Evolutionary conservation across 2,113 vertebrate species (phyloP).

Genomic region (Dicrurus megarhynchus): DNA sequence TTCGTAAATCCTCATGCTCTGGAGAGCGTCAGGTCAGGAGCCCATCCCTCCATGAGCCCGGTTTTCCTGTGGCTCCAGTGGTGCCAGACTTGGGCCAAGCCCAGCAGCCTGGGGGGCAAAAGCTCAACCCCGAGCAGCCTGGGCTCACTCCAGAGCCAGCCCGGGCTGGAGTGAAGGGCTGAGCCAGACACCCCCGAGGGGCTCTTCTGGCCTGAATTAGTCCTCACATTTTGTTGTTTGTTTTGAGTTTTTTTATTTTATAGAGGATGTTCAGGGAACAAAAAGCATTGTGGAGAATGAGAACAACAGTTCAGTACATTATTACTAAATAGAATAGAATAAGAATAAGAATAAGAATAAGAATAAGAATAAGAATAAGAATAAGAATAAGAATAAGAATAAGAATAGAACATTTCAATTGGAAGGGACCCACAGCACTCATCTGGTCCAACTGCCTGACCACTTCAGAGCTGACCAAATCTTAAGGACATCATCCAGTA

Average conservation of each 20-base stretch:
- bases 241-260: neutral
- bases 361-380: neutral
- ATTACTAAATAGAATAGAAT: neutral
- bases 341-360: neutral
- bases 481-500: neutral
- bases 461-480: neutral
- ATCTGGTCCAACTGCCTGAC: neutral
- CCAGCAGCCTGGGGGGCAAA: neutral
- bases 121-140: fast-evolving
- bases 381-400: too few relatives aligned
- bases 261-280: neutral
- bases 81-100: neutral
- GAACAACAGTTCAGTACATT: neutral
- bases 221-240: neutral
- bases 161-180: fast-evolving
- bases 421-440: neutral
- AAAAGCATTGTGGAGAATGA: neutral
- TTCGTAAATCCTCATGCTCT: neutral
- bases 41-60: neutral
- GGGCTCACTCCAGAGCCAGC: neutral
- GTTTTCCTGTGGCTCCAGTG: neutral
- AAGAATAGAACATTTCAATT: neutral
- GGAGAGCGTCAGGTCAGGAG: neutral
- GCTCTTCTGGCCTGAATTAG: neutral
- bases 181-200: neutral